Base-by-base conservation (phyloP, 2,888 invertebrate genomes). In the Cerastis rubricosa region DNA sequence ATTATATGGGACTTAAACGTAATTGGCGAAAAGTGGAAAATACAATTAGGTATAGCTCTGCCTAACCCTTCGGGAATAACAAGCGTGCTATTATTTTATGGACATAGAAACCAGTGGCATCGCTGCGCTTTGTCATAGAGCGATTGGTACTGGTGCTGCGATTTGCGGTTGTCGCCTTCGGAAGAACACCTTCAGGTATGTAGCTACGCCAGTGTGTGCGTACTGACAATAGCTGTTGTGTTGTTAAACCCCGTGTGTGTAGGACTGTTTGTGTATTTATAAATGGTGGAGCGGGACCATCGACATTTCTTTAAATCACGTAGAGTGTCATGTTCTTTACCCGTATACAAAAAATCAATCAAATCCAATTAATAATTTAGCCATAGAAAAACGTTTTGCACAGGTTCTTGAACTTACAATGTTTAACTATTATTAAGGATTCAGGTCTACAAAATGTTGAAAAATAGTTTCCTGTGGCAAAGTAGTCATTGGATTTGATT, bases 241-340 rank as follows among this genome's bases (percentile, higher is more conserved):
- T 70, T 76, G 59, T 83, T 2, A 66, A 71, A 68, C 85, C 68
- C 85, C 45, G 35, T 8, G 81, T 80, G 75, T 84, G 66, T 76
- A 81, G 88, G 86, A 86, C 67, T 88, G 88, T 87, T 87, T 59
- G 51, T 81, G 81, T 88, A 70, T 86, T 80, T 82, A 74, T 87
- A 61, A n/a, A n/a, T n/a, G n/a, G n/a, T n/a, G n/a, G n/a, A n/a
- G n/a, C n/a, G n/a, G n/a, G n/a, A n/a, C n/a, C n/a, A n/a, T n/a
- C n/a, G n/a, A n/a, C n/a, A n/a, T n/a, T n/a, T n/a, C n/a, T n/a
- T n/a, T n/a, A n/a, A n/a, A n/a, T n/a, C n/a, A n/a, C n/a, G n/a
- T n/a, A n/a, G n/a, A n/a, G n/a, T n/a, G n/a, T n/a, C n/a, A n/a
- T n/a, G n/a, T n/a, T n/a, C n/a, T n/a, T n/a, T n/a, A n/a, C n/a